These are phyloP conservation scores for Pecten maximus DNA, from an alignment of 2,888 invertebrate species.

Conservation along the genomic window DNA sequence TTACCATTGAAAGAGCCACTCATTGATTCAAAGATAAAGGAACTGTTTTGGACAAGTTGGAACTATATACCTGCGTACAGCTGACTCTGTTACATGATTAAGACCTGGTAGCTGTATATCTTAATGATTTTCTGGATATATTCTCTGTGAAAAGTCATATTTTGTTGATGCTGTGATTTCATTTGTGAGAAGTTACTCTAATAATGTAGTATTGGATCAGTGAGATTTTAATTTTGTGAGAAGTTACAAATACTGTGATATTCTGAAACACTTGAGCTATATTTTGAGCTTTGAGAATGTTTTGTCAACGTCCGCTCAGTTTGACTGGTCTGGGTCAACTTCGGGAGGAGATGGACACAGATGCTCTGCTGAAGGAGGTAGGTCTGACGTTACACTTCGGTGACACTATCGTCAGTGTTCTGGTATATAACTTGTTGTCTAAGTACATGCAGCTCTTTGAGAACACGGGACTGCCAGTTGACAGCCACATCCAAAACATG, in stretches of 20 bases:
- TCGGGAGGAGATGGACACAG: slow-evolving; percentile 1
- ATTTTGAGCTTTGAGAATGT: background rate
- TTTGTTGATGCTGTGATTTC: background rate
- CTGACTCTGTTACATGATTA: no score
- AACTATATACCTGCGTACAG: no score
- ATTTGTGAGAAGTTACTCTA: background rate
- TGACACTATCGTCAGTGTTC: background rate
- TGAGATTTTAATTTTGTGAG: background rate
- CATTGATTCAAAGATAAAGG: background rate
- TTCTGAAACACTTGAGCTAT: background rate
- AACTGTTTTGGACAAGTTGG: background rate
- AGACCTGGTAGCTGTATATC: background rate
- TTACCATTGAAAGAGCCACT: background rate
- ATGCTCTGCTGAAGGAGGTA: background rate
- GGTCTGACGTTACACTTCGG: background rate
- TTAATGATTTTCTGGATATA: background rate
- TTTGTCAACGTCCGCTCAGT: slow-evolving; percentile 7
- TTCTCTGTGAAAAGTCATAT: background rate
- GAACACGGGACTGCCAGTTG: background rate
- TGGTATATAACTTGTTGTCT: background rate
- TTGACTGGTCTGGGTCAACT: slow-evolving; percentile 6
- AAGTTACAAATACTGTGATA: background rate
- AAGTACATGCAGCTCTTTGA: no score
- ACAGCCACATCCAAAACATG: no score
- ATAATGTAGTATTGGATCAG: background rate